Evolutionary conservation across 1,140 invertebrate genomes (phyloP).

Genomic region (Anastrepha obliqua): DNA sequence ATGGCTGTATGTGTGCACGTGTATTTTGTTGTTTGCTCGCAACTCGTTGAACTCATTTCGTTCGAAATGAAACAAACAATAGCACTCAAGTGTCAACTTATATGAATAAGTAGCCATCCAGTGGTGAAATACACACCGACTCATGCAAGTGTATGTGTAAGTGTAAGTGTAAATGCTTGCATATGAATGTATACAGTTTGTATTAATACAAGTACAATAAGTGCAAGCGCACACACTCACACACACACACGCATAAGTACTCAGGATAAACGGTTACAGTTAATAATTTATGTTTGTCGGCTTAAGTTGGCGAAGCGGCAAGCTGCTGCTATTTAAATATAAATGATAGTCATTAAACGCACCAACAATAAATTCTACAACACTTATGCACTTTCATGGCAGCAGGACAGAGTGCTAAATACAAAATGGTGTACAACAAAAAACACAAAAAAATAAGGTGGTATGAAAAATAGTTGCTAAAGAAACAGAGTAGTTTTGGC

Average conservation of each 20-base stretch:
- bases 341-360: conserved; percentile 32
- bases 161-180: not conserved
- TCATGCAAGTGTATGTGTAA: not conserved
- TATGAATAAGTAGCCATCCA: not conserved
- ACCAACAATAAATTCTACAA: conserved; percentile 3
- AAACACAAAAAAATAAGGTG: too few species aligned
- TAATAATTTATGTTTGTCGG: conserved; percentile 24
- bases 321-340: not conserved
- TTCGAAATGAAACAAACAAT: not conserved
- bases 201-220: conserved; percentile 38
- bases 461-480: too few species aligned
- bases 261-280: conserved; percentile 9
- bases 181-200: not conserved
- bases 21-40: not conserved
- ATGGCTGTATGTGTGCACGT: not conserved
- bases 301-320: not conserved
- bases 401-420: too few species aligned
- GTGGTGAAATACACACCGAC: not conserved
- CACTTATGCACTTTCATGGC: not conserved
- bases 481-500: too few species aligned
- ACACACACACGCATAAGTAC: not conserved
- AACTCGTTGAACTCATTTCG: not conserved
- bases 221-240: not conserved
- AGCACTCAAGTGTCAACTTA: conserved; percentile 19
- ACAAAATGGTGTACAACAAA: too few species aligned